Evolutionary conservation across 2,888 invertebrate genomes (phyloP).

Genomic region (Drosophila mulleri): DNA sequence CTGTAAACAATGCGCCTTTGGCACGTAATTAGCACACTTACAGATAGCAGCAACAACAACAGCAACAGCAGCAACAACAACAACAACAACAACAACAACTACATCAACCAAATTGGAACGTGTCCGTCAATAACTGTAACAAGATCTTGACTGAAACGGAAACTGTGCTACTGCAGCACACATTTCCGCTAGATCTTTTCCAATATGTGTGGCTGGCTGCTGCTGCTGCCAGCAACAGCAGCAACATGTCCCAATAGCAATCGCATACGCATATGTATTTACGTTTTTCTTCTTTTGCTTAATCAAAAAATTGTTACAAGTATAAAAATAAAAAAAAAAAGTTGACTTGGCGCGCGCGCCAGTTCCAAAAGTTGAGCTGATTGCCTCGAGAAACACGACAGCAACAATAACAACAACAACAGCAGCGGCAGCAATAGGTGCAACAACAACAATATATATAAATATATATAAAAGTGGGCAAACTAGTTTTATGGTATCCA

Average conservation of each 20-base stretch:
- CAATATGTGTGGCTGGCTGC: conserved; percentile 20
- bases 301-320: conserved; percentile 53
- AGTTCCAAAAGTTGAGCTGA: conserved; percentile 55
- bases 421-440: conserved; percentile 24
- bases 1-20: conserved; percentile 76
- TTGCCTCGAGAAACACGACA: conserved; percentile 56
- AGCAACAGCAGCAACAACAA: conserved; percentile 36
- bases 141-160: conserved; percentile 68
- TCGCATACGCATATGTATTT: conserved; percentile 27
- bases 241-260: conserved; percentile 22
- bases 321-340: conserved; percentile 44
- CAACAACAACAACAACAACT: conserved; percentile 20
- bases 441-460: conserved; percentile 28
- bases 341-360: conserved; percentile 75
- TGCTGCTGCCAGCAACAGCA: conserved; percentile 11
- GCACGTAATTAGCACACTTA: conserved; percentile 79
- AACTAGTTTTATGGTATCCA: conserved; percentile 81
- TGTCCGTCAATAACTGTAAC: conserved; percentile 78
- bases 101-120: conserved; percentile 63
- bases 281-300: conserved; percentile 15
- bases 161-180: conserved; percentile 44
- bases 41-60: conserved; percentile 47
- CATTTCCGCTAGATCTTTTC: conserved; percentile 57
- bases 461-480: conserved; percentile 76
- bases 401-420: conserved; percentile 18